Conservation (phyloP, 2,113 vertebrate species). For the Panthera leo region DNA sequence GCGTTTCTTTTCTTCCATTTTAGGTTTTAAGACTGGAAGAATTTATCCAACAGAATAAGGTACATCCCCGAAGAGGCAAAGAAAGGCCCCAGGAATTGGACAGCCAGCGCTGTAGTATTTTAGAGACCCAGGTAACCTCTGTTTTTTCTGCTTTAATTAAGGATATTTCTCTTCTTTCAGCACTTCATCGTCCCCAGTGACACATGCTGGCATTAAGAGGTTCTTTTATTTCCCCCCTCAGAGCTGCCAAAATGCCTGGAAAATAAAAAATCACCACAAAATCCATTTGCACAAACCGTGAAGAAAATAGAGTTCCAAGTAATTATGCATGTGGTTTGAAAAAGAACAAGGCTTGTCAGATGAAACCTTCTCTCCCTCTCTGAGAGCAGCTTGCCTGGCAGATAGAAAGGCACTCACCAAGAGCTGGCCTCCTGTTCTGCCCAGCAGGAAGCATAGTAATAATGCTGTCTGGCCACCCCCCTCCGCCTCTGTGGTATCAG, state of each 20-base stretch:
- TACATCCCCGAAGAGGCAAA: not conserved
- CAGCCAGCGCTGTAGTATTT: not conserved
- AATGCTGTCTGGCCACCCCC: not conserved
- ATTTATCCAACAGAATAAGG: slow-evolving; percentile 71
- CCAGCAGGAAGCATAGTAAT: fast-evolving
- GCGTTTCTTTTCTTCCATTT: not conserved
- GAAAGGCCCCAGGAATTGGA: not conserved
- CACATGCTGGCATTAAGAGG: not conserved
- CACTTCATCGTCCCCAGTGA: not conserved
- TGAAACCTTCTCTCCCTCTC: not conserved
- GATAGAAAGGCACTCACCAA: not conserved
- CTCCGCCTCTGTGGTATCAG: fast-evolving
- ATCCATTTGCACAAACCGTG: slow-evolving; percentile 45
- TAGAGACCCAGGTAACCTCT: slow-evolving; percentile 39
- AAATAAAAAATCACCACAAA: slow-evolving; percentile 1
- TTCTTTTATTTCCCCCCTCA: not conserved
- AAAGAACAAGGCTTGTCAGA: not conserved
- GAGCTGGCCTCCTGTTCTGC: not conserved
- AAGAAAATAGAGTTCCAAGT: slow-evolving; percentile 39
- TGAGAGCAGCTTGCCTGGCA: not conserved
- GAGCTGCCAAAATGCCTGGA: slow-evolving; percentile 28
- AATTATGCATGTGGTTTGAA: not conserved
- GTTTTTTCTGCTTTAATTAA: not conserved
- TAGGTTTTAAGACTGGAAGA: slow-evolving; percentile 72
- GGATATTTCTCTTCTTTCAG: not conserved